phyloP scores from a whole-genome alignment of 1,140 invertebrate species.

The Arion vulgaris region DNA sequence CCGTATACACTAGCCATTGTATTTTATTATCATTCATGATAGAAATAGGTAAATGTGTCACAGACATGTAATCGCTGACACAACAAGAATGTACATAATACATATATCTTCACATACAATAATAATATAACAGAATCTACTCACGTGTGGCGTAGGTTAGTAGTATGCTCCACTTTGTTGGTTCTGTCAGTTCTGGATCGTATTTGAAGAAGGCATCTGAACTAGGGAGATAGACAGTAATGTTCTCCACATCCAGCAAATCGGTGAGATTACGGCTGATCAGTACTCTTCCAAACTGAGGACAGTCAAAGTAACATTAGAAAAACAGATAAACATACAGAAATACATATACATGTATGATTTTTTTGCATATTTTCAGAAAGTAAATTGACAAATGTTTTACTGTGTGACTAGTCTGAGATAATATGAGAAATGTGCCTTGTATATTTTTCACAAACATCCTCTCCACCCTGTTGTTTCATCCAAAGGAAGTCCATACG shows the following conservation, averaged over 20 bases:
- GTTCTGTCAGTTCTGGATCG: constrained; percentile 17
- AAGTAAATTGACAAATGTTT: no score
- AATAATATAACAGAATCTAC: not conserved
- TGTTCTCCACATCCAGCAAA: constrained; percentile 44
- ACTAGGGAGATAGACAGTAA: constrained; percentile 50
- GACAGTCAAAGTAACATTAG: constrained; percentile 2
- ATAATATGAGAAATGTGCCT: no score
- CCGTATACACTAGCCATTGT: no score
- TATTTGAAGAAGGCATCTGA: constrained; percentile 47
- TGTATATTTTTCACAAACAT: no score
- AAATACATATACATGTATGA: not conserved
- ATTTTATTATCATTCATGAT: no score
- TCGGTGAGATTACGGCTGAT: constrained; percentile 31
- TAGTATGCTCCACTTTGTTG: constrained; percentile 1
- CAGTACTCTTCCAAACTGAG: constrained; percentile 44
- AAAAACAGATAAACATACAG: constrained; percentile 1
- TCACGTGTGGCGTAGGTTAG: constrained; percentile 13
- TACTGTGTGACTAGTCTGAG: no score
- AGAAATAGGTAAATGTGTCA: no score
- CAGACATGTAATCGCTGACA: no score
- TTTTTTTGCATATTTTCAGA: no score
- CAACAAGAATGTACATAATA: not conserved
- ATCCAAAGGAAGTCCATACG: no score
- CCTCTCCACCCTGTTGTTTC: no score
- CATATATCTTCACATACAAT: not conserved